These are phyloP conservation scores for Pseudomugil gertrudae DNA, from an alignment of 2,797 vertebrate species.

Conservation along the genomic window DNA sequence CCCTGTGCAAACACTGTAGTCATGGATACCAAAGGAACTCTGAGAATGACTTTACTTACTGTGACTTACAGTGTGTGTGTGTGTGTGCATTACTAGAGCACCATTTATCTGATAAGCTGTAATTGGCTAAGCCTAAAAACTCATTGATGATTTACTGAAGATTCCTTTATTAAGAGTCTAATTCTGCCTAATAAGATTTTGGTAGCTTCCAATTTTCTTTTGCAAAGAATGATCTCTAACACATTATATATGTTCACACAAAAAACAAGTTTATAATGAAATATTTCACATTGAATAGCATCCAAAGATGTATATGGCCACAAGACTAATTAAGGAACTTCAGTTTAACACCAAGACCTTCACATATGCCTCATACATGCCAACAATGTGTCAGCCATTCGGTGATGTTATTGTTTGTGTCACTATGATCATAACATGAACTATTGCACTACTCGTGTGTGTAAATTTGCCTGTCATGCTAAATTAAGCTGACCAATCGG, in stretches of 20 bases:
- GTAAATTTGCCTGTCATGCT: neutral
- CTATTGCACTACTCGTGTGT: neutral
- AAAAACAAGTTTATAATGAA: no score
- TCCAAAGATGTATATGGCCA: neutral
- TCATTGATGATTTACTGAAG: neutral
- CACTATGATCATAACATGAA: no score
- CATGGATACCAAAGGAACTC: constrained; percentile 67
- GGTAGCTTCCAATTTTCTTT: neutral
- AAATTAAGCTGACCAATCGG: neutral
- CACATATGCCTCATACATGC: neutral
- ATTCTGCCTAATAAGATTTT: neutral
- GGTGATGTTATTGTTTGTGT: no score
- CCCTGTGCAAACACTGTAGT: constrained; percentile 56
- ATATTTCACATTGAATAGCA: no score
- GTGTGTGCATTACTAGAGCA: neutral
- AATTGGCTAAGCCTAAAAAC: constrained; percentile 6
- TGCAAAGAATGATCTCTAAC: neutral
- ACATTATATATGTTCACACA: neutral
- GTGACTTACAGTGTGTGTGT: constrained; percentile 8
- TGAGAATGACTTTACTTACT: constrained; percentile 43
- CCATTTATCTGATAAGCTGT: neutral
- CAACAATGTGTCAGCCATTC: neutral
- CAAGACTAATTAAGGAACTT: neutral
- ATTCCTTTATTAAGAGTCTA: neutral
- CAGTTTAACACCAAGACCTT: neutral